Evolutionary conservation across 2,888 invertebrate genomes (phyloP).

Genomic region (Pyrrhosoma nymphula): DNA sequence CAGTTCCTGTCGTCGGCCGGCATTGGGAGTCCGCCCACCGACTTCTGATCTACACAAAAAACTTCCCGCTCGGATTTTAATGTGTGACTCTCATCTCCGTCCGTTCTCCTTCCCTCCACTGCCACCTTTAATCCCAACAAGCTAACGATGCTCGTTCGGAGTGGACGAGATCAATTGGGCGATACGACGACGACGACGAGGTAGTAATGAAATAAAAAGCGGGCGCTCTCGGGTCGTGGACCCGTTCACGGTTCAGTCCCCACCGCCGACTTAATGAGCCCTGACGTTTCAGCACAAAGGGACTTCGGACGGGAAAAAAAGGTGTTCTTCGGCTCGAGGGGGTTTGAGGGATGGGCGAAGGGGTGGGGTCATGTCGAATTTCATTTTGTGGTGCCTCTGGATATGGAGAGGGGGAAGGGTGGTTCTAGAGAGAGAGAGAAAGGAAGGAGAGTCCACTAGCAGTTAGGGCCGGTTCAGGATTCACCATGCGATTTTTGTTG

Average conservation of each 20-base stretch:
- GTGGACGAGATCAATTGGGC: conserved; percentile 30
- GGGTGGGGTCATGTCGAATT: neutral
- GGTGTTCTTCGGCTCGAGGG: neutral
- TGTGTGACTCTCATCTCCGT: neutral
- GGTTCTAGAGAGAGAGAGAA: neutral
- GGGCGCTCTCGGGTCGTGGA: neutral
- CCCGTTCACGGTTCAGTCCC: conserved; percentile 29
- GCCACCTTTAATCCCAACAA: neutral
- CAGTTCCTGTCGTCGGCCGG: no score
- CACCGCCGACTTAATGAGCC: conserved; percentile 19
- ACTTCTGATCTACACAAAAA: no score
- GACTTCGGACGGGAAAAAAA: neutral
- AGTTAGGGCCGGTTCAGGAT: neutral
- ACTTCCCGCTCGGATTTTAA: no score
- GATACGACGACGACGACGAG: neutral
- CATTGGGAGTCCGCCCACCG: no score
- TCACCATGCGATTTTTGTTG: neutral
- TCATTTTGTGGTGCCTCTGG: neutral
- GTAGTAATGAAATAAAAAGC: conserved; percentile 1
- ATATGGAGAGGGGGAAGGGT: neutral
- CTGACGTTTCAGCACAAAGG: conserved; percentile 8
- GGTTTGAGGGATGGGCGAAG: neutral
- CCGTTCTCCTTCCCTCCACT: neutral
- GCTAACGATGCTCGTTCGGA: neutral
- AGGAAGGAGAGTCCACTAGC: no score